These are phyloP conservation scores for Prolemur simus DNA, from an alignment of 2,113 vertebrate species.

Conservation along the genomic window DNA sequence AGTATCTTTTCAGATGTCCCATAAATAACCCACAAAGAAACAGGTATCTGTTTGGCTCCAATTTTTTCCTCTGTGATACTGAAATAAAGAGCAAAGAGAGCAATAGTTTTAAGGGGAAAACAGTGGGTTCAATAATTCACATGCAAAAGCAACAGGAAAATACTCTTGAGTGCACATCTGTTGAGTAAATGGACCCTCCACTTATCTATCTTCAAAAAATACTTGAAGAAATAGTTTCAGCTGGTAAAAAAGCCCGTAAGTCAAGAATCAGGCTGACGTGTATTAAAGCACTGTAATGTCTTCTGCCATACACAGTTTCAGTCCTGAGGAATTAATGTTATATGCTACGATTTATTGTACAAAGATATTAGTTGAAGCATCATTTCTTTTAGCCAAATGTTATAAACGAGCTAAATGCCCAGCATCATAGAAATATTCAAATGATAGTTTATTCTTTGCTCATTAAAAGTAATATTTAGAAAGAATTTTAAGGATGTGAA, in stretches of 20 bases:
- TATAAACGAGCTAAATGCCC: not conserved
- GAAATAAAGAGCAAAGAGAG: not conserved
- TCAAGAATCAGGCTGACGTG: not conserved
- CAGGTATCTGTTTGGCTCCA: not conserved
- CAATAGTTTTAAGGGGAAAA: not conserved
- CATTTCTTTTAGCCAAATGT: not conserved
- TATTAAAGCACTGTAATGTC: not conserved
- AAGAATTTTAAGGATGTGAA: not conserved
- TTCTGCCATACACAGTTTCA: not conserved
- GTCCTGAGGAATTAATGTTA: not conserved
- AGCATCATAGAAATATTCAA: not conserved
- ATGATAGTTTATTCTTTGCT: not conserved
- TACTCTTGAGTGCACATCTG: not conserved
- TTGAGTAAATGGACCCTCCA: not conserved
- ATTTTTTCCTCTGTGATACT: not conserved
- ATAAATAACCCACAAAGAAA: not conserved
- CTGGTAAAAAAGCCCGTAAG: not conserved
- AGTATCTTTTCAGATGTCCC: not conserved
- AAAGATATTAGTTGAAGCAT: not conserved
- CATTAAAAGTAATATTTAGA: not conserved
- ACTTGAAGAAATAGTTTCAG: not conserved
- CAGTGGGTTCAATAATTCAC: not conserved
- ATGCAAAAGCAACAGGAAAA: not conserved
- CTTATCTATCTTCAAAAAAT: not conserved
- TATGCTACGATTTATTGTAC: not conserved